phyloP scores from a whole-genome alignment of 1,140 invertebrate species.

The Brachionus plicatilis region DNA sequence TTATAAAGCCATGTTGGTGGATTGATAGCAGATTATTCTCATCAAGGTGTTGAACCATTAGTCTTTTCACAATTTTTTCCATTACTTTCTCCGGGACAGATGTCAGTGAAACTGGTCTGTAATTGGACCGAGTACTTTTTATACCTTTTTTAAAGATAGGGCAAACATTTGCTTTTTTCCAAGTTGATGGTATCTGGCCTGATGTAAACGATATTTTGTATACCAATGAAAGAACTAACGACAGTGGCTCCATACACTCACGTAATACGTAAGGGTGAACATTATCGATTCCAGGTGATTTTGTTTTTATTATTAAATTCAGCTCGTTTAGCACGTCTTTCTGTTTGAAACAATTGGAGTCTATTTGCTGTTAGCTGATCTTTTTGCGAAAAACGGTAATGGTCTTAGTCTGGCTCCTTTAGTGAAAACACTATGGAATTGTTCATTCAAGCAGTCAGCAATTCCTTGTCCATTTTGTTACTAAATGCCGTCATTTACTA shows the following conservation, averaged over 20 bases:
- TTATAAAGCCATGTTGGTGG: not conserved
- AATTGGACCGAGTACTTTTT: not conserved
- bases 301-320: not conserved
- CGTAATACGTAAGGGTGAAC: no score
- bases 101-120: constrained; percentile 29
- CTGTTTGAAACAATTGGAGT: not conserved
- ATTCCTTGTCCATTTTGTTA: no score
- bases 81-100: not conserved
- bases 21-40: not conserved
- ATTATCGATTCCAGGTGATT: not conserved
- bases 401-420: no score
- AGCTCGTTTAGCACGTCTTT: not conserved
- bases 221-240: not conserved
- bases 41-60: not conserved
- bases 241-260: no score
- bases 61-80: not conserved
- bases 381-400: no score
- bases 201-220: not conserved
- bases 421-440: no score
- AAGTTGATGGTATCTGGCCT: constrained; percentile 14
- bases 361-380: not conserved
- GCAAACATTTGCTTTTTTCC: constrained; percentile 29
- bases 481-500: no score
- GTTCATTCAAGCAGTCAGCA: no score
- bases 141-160: constrained; percentile 38